Conservation (phyloP, 2,888 invertebrate genomes). For the Sicus ferrugineus region DNA sequence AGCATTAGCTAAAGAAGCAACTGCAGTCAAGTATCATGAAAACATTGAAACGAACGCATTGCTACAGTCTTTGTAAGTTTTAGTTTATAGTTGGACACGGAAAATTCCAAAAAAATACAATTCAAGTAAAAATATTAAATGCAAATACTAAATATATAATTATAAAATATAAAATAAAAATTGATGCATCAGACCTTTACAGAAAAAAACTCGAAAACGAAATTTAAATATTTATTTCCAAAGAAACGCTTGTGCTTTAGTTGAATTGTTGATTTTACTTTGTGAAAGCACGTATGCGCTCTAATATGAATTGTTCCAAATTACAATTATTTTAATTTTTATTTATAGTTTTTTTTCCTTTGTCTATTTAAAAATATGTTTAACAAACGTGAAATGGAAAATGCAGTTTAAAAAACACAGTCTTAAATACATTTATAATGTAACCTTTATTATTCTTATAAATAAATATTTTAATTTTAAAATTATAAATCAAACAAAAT, state of each 20-base stretch:
- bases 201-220: conserved; percentile 1
- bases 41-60: conserved; percentile 6
- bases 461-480: conserved; percentile 35
- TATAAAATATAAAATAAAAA: conserved; percentile 13
- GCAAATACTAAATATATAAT: not conserved
- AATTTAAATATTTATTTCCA: conserved; percentile 26
- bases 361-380: conserved; percentile 29
- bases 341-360: not conserved
- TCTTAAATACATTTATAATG: conserved; percentile 8
- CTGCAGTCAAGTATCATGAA: not conserved
- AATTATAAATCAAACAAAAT: conserved; percentile 43
- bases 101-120: conserved; percentile 11
- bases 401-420: conserved; percentile 29
- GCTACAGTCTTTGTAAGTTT: not conserved
- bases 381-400: conserved; percentile 24
- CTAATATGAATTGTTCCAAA: conserved; percentile 11
- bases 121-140: conserved; percentile 6
- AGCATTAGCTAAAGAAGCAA: not conserved
- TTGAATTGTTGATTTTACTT: conserved; percentile 31
- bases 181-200: conserved; percentile 1
- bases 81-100: conserved; percentile 12
- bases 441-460: not conserved
- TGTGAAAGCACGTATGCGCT: conserved; percentile 6
- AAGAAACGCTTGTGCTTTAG: conserved; percentile 32
- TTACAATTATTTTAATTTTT: conserved; percentile 17